A percentile compares a stretch with the other conserved stretches of the same genome.
These are phyloP conservation scores for Auanema freiburgensis DNA, from an alignment of 2,888 invertebrate species.

Conservation along the genomic window DNA sequence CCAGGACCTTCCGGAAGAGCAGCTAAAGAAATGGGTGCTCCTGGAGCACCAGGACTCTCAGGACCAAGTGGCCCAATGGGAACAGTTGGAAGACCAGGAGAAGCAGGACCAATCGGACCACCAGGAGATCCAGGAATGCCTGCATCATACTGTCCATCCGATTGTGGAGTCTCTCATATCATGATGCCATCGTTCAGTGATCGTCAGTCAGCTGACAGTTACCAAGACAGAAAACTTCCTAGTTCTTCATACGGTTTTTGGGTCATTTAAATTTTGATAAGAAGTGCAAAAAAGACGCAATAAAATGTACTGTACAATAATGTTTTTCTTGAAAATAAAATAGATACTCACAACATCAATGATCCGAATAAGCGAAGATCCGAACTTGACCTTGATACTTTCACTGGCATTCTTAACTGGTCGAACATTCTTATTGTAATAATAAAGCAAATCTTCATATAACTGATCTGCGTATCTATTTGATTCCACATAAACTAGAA, in stretches of 20 bases:
- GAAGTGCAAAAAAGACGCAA: too few species aligned
- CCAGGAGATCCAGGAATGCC: conserved; percentile 59
- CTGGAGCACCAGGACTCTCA: conserved; percentile 39
- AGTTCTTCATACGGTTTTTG: too few species aligned
- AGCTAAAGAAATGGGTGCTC: conserved; percentile 25
- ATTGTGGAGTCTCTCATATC: conserved; percentile 48
- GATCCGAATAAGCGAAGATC: conserved; percentile 61
- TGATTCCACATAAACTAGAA: conserved; percentile 4
- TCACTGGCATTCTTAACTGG: conserved; percentile 63
- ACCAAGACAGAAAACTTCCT: too few species aligned
- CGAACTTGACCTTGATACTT: conserved; percentile 61
- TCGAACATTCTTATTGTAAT: conserved; percentile 61
- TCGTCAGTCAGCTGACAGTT: too few species aligned
- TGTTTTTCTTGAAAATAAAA: too few species aligned
- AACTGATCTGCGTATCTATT: conserved; percentile 56
- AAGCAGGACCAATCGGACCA: conserved; percentile 54
- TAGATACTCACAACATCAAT: conserved; percentile 60
- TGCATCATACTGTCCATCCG: conserved; percentile 48
- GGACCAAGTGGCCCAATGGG: conserved; percentile 56
- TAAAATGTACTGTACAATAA: too few species aligned
- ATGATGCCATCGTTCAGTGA: conserved; percentile 11
- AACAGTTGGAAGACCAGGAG: conserved; percentile 46
- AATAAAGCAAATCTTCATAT: conserved; percentile 64
- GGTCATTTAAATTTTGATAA: too few species aligned
- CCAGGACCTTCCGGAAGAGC: conserved; percentile 50